Evolutionary conservation across 2,113 vertebrate genomes (phyloP), one percentile per base, ranked within the genome.

Genomic region (Podocnemis expansa): DNA sequence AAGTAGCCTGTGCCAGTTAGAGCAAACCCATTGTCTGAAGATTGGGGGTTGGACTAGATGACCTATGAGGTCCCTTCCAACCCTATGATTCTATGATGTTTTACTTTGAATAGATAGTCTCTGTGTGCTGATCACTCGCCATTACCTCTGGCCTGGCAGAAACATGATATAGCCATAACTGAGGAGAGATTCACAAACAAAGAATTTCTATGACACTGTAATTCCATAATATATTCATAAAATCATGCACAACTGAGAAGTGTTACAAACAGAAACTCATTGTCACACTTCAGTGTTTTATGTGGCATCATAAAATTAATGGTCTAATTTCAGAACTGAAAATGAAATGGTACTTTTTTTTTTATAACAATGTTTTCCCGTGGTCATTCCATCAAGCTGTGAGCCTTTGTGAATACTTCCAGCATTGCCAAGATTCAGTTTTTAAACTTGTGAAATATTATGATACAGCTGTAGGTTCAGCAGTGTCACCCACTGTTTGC

Each of bases 271-370:
- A 52, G 51, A 52, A 52, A 52, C 14, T 52, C 16, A 5, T 17
- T 51, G 12, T 52, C 12, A 52, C 51, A 52, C 51, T 52, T 17
- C 51, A 52, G 13, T 52, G 51, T 76, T 79, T 76, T 79, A 31
- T 31, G 13, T 79, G 0, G 10, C 78, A 81, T 21, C 0, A n/a
- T 88, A 89, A 89, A 0, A 1, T 45, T 78, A 78, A 3, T 8
- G 31, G 82, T 16, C 27, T 11, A 84, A 80, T n/a, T 84, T 60
- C 27, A 82, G 14, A 83, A 78, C 6, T 43, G 47, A 52, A 49
- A 17, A 29, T 22, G 89, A 82, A 76, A n/a, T 52, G 45, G 16
- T 85, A 73, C 73, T 13, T 19, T 5, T 87, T 29, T 1, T 19
- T 4, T 10, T 21, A 47, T 21, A 58, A 78, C 47, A 83, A 47